Conservation (phyloP, 2,888 invertebrate species). For the Oligia fasciuncula region DNA sequence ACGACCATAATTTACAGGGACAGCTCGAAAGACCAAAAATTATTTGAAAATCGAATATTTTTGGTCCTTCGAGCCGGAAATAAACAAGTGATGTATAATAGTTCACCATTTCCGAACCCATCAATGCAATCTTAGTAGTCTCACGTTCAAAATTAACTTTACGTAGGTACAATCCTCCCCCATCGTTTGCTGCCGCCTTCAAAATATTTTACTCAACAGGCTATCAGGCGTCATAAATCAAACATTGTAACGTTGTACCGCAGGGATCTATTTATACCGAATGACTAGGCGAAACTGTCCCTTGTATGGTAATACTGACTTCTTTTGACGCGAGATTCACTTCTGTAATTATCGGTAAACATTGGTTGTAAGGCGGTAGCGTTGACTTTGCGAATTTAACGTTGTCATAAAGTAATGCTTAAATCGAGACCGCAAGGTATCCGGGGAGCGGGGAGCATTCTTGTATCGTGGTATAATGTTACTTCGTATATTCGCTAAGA, state of each 20-base stretch:
- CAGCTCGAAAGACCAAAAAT: background rate
- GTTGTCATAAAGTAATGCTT: conserved; percentile 12
- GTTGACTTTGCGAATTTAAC: conserved; percentile 39
- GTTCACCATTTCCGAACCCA: conserved; percentile 21
- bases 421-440: background rate
- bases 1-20: background rate
- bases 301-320: conserved; percentile 62
- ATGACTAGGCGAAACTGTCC: conserved; percentile 77
- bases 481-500: background rate
- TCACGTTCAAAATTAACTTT: conserved; percentile 45
- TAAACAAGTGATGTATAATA: conserved; percentile 13
- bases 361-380: conserved; percentile 38
- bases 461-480: background rate
- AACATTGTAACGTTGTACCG: conserved; percentile 76
- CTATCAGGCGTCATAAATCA: conserved; percentile 83
- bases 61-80: conserved; percentile 33
- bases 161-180: conserved; percentile 44
- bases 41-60: background rate
- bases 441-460: no score
- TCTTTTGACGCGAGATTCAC: conserved; percentile 68
- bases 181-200: conserved; percentile 47
- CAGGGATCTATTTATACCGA: conserved; percentile 82
- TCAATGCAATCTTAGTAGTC: conserved; percentile 22
- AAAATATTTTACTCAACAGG: conserved; percentile 74
- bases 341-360: conserved; percentile 41